Evolutionary conservation across 2,888 invertebrate species (phyloP).

Genomic region (Agelastica alni): DNA sequence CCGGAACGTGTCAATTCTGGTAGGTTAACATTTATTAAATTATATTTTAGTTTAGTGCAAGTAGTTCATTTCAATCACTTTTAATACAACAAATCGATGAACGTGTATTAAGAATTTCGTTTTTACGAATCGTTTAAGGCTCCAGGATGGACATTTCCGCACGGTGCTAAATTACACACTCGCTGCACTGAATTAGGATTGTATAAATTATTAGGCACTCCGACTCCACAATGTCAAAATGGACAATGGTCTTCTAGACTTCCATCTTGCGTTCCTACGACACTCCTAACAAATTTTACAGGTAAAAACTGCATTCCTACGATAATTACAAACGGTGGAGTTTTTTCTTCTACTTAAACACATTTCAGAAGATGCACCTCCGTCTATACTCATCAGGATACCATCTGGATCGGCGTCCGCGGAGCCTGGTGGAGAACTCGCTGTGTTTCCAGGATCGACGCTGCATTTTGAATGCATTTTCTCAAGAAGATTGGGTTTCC

Average conservation of each 20-base stretch:
- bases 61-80: too few relatives aligned
- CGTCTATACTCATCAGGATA: slow-evolving; percentile 76
- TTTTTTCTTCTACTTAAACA: background rate
- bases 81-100: too few relatives aligned
- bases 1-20: slow-evolving; percentile 73
- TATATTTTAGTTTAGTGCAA: slow-evolving; percentile 33
- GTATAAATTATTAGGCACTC: slow-evolving; percentile 81
- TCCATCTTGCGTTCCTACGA: slow-evolving; percentile 86
- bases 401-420: slow-evolving; percentile 80
- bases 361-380: slow-evolving; percentile 75
- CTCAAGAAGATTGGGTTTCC: slow-evolving; percentile 74
- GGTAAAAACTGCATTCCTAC: too few relatives aligned
- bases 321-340: background rate
- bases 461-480: slow-evolving; percentile 83
- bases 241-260: slow-evolving; percentile 78
- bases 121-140: slow-evolving; percentile 54
- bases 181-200: slow-evolving; percentile 82
- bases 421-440: slow-evolving; percentile 77
- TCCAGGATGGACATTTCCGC: slow-evolving; percentile 71
- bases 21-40: slow-evolving; percentile 56
- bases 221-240: slow-evolving; percentile 77
- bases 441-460: slow-evolving; percentile 79
- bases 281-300: slow-evolving; percentile 83
- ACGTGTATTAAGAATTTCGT: too few relatives aligned
- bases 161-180: slow-evolving; percentile 75